Percentiles rank a stretch among this genome's conserved stretches.
phyloP scores from a whole-genome alignment of 2,888 invertebrate genomes.

The Agriopis aurantiaria region DNA sequence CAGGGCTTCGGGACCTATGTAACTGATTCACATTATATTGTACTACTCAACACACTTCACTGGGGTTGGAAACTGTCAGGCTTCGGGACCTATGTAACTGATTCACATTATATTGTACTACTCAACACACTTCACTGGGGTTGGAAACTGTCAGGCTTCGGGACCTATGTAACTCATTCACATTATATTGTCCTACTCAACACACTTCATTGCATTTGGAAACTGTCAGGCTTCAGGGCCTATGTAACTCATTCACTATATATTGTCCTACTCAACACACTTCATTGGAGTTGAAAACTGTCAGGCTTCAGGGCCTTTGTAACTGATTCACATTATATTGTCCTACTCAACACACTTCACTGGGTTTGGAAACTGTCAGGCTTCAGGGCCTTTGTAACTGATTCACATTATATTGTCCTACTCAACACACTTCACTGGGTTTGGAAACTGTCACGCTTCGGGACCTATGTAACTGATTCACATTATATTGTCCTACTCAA shows the following conservation, averaged over 20 bases:
- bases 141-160: slow-evolving; percentile 55
- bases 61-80: slow-evolving; percentile 27
- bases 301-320: slow-evolving; percentile 72
- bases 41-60: background rate
- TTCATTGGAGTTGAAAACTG: too few species aligned
- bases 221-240: slow-evolving; percentile 59
- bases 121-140: background rate
- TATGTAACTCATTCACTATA: slow-evolving; percentile 62
- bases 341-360: background rate
- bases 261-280: background rate
- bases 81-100: slow-evolving; percentile 74
- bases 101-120: background rate
- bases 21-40: slow-evolving; percentile 43
- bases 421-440: background rate
- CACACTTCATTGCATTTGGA: too few species aligned
- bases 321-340: slow-evolving; percentile 44
- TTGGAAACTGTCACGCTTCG: slow-evolving; percentile 54
- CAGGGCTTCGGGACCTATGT: slow-evolving; percentile 74
- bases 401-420: background rate
- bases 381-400: slow-evolving; percentile 74
- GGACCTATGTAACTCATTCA: slow-evolving; percentile 66
- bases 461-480: slow-evolving; percentile 67
- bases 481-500: background rate
- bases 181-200: background rate
- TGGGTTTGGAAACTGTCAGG: slow-evolving; percentile 26